Evolutionary conservation across 2,113 vertebrate species (phyloP).

Genomic region (Coreoperca whiteheadi): DNA sequence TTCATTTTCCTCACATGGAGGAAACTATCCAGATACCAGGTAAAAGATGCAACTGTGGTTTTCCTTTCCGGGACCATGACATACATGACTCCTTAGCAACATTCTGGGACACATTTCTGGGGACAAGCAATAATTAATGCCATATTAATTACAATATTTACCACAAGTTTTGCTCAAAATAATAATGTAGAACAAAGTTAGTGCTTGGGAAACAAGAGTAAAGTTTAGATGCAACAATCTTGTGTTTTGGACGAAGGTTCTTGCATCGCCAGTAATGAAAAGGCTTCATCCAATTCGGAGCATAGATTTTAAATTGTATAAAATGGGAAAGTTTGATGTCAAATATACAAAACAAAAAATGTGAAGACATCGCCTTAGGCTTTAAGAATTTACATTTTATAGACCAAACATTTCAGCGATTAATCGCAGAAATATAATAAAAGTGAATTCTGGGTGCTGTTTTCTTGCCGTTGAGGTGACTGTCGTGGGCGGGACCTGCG

Average conservation of each 20-base stretch:
- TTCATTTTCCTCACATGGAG: neutral
- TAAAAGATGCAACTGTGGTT: neutral
- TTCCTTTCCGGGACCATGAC: neutral
- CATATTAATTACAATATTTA: neutral
- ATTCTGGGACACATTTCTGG: neutral
- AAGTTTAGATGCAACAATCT: neutral
- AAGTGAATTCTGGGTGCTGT: no score
- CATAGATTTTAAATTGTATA: neutral
- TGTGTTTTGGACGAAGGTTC: neutral
- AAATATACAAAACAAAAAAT: no score
- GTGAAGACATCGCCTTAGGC: no score
- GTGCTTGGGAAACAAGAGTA: neutral
- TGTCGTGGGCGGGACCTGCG: no score
- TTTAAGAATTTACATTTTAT: no score
- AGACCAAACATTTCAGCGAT: no score
- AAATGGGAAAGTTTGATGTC: no score
- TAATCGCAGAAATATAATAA: no score
- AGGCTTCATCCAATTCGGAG: neutral
- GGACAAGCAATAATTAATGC: constrained; percentile 22
- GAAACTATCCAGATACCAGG: neutral
- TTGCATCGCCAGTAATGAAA: neutral
- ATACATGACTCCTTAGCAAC: neutral
- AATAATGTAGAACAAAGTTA: neutral
- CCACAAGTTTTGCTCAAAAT: neutral
- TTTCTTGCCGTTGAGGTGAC: no score